Percentiles rank a stretch among this genome's conserved stretches.
phyloP scores from a whole-genome alignment of 2,113 vertebrate genomes.

The Pluvialis apricaria region DNA sequence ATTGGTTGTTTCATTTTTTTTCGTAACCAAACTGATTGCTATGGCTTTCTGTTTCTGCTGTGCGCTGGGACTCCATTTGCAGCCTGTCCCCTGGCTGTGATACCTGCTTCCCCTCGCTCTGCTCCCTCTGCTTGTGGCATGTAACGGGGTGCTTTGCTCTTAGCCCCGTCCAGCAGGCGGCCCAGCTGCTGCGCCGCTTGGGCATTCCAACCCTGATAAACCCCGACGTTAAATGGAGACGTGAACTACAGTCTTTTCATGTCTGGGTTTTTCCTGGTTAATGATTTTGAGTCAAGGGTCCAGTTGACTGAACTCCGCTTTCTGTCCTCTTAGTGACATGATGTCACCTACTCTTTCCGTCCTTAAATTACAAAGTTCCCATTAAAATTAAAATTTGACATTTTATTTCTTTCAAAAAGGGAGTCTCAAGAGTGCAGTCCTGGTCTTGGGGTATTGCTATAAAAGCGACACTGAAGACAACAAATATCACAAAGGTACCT shows the following conservation, averaged over 20 bases:
- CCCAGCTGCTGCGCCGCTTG: neutral
- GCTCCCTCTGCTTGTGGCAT: neutral
- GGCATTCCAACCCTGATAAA: neutral
- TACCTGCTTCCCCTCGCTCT: neutral
- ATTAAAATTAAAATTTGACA: neutral
- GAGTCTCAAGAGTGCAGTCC: constrained; percentile 81
- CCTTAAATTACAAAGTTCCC: neutral
- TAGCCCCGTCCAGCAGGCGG: neutral
- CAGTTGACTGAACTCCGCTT: neutral
- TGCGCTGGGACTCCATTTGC: neutral
- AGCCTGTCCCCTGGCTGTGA: neutral
- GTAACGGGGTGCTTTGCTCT: neutral
- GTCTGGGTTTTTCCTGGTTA: neutral
- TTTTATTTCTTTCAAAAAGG: constrained; percentile 71
- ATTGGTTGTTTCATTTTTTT: neutral
- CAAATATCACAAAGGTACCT: constrained; percentile 75
- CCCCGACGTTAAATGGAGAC: neutral
- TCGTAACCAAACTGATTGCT: neutral
- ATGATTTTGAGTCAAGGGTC: neutral
- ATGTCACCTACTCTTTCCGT: neutral
- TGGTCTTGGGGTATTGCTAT: constrained; percentile 83
- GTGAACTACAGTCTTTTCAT: neutral
- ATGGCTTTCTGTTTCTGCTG: neutral
- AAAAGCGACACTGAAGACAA: constrained; percentile 59
- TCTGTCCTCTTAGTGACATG: neutral